A percentile compares a stretch with the other conserved stretches of the same genome.
phyloP scores from a whole-genome alignment of 1,140 invertebrate species.

The Sarcophaga peregrina region DNA sequence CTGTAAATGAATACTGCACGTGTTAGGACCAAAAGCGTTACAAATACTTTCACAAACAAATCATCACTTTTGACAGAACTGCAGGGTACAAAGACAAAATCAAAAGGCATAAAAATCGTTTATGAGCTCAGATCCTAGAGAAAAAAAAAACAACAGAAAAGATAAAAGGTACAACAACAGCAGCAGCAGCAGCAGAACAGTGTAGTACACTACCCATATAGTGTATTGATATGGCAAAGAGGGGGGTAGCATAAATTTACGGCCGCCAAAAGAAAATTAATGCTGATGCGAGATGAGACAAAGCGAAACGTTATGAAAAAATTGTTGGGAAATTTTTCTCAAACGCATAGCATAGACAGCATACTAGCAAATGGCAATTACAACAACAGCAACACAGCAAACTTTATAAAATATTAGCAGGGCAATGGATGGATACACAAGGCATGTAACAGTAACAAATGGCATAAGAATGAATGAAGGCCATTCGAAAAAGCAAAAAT shows the following conservation, averaged over 20 bases:
- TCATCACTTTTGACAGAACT: too few species aligned
- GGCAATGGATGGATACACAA: background rate
- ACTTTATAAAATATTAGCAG: background rate
- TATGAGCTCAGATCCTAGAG: too few species aligned
- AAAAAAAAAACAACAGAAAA: too few species aligned
- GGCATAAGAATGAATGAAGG: background rate
- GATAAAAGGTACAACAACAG: too few species aligned
- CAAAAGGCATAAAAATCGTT: too few species aligned
- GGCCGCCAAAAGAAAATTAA: constrained; percentile 14
- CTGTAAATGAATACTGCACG: too few species aligned
- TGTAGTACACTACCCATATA: background rate
- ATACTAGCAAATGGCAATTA: background rate
- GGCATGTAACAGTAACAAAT: constrained; percentile 27
- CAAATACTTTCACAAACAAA: too few species aligned
- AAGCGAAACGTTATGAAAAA: constrained; percentile 9
- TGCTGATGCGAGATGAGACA: background rate
- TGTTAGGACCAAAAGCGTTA: too few species aligned
- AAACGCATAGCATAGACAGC: too few species aligned
- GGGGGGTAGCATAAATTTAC: background rate
- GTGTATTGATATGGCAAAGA: constrained; percentile 7
- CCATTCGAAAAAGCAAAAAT: background rate
- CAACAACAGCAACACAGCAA: background rate
- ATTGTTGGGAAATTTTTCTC: background rate
- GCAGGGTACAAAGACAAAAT: too few species aligned
- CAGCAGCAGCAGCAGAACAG: too few species aligned